Percentiles rank a stretch among this genome's conserved stretches.
phyloP scores from a whole-genome alignment of 1,140 invertebrate species.

The Capitella teleta region DNA sequence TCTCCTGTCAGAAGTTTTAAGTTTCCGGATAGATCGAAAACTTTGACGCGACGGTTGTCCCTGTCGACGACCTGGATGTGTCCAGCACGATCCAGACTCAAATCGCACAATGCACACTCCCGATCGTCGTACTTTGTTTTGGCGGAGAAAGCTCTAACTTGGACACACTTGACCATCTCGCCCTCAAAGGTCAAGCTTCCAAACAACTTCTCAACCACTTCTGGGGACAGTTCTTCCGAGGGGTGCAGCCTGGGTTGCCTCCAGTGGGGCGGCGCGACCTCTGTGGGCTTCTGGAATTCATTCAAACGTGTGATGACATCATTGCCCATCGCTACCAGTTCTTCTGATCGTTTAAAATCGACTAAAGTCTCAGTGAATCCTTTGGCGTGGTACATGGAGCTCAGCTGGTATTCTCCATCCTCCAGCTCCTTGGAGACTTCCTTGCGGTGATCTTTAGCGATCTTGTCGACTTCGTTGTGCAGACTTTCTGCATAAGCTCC shows the following conservation, averaged over 20 bases:
- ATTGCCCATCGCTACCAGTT: constrained; percentile 11
- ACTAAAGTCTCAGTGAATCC: constrained; percentile 8
- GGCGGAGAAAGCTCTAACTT: constrained; percentile 8
- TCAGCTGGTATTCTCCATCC: constrained; percentile 2
- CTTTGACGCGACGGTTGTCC: constrained; percentile 12
- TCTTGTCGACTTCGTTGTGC: constrained; percentile 10
- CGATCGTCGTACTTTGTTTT: constrained; percentile 4
- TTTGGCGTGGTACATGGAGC: constrained; percentile 4
- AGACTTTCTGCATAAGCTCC: constrained; percentile 10
- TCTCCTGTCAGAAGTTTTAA: constrained; percentile 4
- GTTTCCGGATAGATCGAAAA: constrained; percentile 9
- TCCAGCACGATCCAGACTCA: constrained; percentile 1
- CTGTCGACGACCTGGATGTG: constrained; percentile 10
- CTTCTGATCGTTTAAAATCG: constrained; percentile 11
- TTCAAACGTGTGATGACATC: constrained; percentile 6
- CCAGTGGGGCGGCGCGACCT: constrained; percentile 8
- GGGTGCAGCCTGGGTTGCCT: constrained; percentile 11
- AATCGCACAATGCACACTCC: constrained; percentile 11
- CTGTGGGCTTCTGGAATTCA: constrained; percentile 10
- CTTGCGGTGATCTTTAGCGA: constrained; percentile 11
- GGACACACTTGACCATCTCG: constrained; percentile 4
- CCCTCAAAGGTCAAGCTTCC: constrained; percentile 14
- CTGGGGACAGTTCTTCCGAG: not conserved
- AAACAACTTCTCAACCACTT: constrained; percentile 6
- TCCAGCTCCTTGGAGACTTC: constrained; percentile 5